Base-by-base conservation (phyloP, 2,113 vertebrate species). In the Cyprinodon tularosa region DNA sequence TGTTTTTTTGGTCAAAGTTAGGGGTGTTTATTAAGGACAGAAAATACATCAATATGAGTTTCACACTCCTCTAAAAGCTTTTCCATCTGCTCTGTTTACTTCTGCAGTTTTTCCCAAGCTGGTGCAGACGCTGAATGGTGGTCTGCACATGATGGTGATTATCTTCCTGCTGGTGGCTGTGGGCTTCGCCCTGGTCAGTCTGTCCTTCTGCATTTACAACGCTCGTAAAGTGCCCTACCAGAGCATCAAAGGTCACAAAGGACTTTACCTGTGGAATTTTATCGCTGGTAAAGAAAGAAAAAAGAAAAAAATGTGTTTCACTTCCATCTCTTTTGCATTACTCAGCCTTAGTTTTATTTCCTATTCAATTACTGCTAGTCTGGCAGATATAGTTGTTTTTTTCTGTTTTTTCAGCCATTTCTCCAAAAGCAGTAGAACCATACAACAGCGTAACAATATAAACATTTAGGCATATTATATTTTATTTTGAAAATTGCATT, bases 241-340 rank as follows among this genome's bases (percentile, higher is more conserved):
- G 67, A 96, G 97, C 74, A 95, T 99, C 89, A 97, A 96, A 15
- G 98, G 98, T 62, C 96, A 96, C 48, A 94, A 95, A 50, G 98
- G 98, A 79, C 92, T 97, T 50, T 97, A 97, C 81, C 90, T 99
- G n/a, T 99, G 98, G 97, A 99, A 98, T 78, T 70, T 95, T 62
- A 94, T 97, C 0, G 90, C 91, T 68, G 90, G 89, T 90, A 72
- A 57, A 29, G 29, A 29, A 57, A 57, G 10, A 4, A 6, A 9
- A 14, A 10, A 12, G 12, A 8, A 5, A n/a, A 8, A 20, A 4
- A 20, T n/a, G 7, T n/a, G 7, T 20, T 57, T 57, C 9, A 20
- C 50, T 57, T n/a, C 7, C 8, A n/a, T 20, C 17, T 57, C 17
- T 57, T 57, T 57, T 20, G 17, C 14, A 1, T 53, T 53, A 7